phyloP scores from a whole-genome alignment of 2,888 invertebrate genomes.

The Stenodera caucasica region DNA sequence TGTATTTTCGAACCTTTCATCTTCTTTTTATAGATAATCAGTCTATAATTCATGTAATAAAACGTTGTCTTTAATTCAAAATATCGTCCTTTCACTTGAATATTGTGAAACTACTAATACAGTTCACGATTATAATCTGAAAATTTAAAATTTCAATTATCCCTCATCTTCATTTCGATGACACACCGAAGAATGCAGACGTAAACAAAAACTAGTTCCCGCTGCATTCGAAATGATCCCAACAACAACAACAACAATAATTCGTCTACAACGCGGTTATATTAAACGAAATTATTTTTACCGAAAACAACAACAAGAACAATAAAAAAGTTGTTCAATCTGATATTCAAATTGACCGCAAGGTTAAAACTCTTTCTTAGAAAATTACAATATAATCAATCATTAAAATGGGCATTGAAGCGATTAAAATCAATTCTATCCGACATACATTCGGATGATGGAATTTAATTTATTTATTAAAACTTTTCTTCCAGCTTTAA shows the following conservation, averaged over 20 bases:
- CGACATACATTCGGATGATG: too few species aligned
- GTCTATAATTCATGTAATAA: too few species aligned
- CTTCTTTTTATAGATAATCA: not conserved
- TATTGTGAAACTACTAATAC: too few species aligned
- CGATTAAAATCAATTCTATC: too few species aligned
- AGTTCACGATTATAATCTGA: not conserved
- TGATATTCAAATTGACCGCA: not conserved
- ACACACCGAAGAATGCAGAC: conserved; percentile 35
- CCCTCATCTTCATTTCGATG: conserved; percentile 31
- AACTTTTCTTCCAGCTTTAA: too few species aligned
- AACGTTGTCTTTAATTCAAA: too few species aligned
- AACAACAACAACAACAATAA: not conserved
- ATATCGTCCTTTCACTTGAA: not conserved
- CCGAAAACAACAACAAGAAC: not conserved
- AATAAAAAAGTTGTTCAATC: not conserved
- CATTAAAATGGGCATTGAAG: too few species aligned
- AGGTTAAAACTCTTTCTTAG: not conserved
- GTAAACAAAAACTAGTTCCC: conserved; percentile 35
- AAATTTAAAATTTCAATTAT: conserved; percentile 28
- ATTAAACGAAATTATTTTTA: not conserved
- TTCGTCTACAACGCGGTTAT: not conserved
- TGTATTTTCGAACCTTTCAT: too few species aligned
- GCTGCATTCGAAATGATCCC: conserved; percentile 22
- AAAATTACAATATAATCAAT: too few species aligned
- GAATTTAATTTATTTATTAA: too few species aligned